Evolutionary conservation across 37 sponge, comb jelly and placozoan genomes (phyloP), one percentile per base, ranked within the genome.

Genomic region (Ianthella basta): DNA sequence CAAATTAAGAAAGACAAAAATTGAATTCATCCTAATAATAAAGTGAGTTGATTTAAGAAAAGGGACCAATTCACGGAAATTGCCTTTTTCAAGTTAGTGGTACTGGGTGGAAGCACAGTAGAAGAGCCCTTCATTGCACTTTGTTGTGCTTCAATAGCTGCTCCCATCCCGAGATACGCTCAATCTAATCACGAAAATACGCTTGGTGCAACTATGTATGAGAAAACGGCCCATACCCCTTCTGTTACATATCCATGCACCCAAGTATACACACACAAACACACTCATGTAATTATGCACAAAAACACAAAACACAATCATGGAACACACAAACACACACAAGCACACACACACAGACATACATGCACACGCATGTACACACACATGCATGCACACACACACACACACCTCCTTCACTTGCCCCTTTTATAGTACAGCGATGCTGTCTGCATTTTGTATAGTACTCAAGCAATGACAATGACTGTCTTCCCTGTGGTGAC

Each of bases 391-490:
- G 21, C 38, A 64, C 53, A 81, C 23, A 66, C 68, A 66, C 29
- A 66, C 41, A 30, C 64, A n/a, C 34, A 92, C 92, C 93, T 96
- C 93, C 29, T 40, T 82, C 5, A 93, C 74, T 56, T 37, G 10
- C 6, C 95, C 95, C 23, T 91, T 72, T 44, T 89, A 77, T 16
- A 97, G 68, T 10, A 94, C 93, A 32, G 89, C 93, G 30, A 94
- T 97, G 77, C 80, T 84, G 66, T 92, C 90, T 32, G 97, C 95
- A 87, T 87, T 36, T 63, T 88, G 83, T 25, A 97, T 92, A 65
- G 95, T 97, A 27, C 95, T 94, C 56, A 94, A 27, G 97, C 95
- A 39, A 97, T 97, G n/a, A 97, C 90, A 27, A 97, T 38, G 55
- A 97, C 97, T 57, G 95, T 97, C 13, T 95, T 74, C n/a, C 90